Conservation (phyloP, 2,888 invertebrate genomes). For the Drosophila mimica region DNA sequence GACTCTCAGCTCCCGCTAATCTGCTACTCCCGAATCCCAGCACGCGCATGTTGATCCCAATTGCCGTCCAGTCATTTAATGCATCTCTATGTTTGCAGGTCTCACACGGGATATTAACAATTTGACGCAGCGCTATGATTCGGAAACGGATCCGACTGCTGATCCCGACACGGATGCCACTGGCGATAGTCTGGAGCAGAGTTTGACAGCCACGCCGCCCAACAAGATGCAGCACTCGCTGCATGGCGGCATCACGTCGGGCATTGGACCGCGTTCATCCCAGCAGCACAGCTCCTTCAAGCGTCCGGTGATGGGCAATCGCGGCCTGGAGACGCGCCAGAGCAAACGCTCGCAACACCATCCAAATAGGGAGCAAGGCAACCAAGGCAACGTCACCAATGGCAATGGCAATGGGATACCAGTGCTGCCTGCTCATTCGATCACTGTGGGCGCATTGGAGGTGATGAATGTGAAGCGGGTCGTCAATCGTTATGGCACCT, state of each 20-base stretch:
- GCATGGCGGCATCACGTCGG: constrained; percentile 69
- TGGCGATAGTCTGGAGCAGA: constrained; percentile 85
- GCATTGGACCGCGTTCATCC: constrained; percentile 80
- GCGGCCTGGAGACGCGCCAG: constrained; percentile 87
- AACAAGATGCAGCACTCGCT: constrained; percentile 86
- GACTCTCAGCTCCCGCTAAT: constrained; percentile 43
- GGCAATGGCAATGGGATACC: constrained; percentile 46
- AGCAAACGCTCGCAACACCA: constrained; percentile 86
- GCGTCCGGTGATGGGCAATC: constrained; percentile 87
- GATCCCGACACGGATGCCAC: constrained; percentile 92
- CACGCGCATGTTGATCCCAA: constrained; percentile 44
- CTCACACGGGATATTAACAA: constrained; percentile 84
- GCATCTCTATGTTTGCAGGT: constrained; percentile 66
- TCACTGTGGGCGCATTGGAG: constrained; percentile 96
- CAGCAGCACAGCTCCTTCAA: constrained; percentile 86
- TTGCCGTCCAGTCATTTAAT: constrained; percentile 1
- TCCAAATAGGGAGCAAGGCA: constrained; percentile 59
- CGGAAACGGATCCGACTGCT: constrained; percentile 86
- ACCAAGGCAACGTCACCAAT: constrained; percentile 36
- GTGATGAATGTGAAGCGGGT: constrained; percentile 98
- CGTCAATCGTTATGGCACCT: constrained; percentile 97
- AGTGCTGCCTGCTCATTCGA: constrained; percentile 84
- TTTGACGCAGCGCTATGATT: constrained; percentile 85
- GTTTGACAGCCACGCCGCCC: constrained; percentile 52
- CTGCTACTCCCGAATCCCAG: constrained; percentile 27